A percentile compares a stretch with the other conserved stretches of the same genome.
phyloP scores from a whole-genome alignment of 2,797 vertebrate genomes.

The Catostomus latipinnis region DNA sequence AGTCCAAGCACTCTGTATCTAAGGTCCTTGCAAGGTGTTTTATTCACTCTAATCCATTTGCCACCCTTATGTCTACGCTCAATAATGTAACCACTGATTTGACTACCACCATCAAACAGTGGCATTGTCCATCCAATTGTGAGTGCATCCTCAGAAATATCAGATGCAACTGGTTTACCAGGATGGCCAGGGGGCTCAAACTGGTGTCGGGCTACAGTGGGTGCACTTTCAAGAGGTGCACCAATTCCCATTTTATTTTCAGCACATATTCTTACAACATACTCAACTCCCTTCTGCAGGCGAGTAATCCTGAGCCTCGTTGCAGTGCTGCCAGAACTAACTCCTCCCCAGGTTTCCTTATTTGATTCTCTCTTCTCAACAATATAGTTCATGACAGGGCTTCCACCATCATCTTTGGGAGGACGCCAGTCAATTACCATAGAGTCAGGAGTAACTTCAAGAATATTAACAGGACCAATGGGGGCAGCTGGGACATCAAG shows the following conservation, averaged over 20 bases:
- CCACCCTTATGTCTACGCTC: conserved; percentile 94
- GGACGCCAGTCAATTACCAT: conserved; percentile 98
- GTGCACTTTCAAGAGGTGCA: conserved; percentile 91
- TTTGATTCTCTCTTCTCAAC: conserved; percentile 96
- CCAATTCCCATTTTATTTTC: conserved; percentile 98
- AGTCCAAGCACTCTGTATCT: conserved; percentile 91
- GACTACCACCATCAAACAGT: conserved; percentile 92
- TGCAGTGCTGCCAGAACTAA: conserved; percentile 88
- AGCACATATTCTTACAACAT: conserved; percentile 92
- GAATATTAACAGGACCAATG: conserved; percentile 92
- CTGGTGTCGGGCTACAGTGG: conserved; percentile 91
- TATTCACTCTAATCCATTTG: conserved; percentile 98
- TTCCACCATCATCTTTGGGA: conserved; percentile 98
- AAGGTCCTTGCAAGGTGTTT: conserved; percentile 89
- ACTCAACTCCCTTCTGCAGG: conserved; percentile 93
- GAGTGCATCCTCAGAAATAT: conserved; percentile 90
- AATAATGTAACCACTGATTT: conserved; percentile 92
- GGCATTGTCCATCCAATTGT: conserved; percentile 95
- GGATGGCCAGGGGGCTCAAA: conserved; percentile 93
- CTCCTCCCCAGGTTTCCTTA: conserved; percentile 95
- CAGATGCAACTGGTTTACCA: conserved; percentile 90
- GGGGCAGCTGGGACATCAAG: conserved; percentile 97
- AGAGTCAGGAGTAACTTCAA: conserved; percentile 92
- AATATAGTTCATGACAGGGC: conserved; percentile 92
- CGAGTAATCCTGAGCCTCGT: conserved; percentile 89